Base-by-base conservation (phyloP, 2,797 vertebrate species). In the Aplochiton taeniatus region DNA sequence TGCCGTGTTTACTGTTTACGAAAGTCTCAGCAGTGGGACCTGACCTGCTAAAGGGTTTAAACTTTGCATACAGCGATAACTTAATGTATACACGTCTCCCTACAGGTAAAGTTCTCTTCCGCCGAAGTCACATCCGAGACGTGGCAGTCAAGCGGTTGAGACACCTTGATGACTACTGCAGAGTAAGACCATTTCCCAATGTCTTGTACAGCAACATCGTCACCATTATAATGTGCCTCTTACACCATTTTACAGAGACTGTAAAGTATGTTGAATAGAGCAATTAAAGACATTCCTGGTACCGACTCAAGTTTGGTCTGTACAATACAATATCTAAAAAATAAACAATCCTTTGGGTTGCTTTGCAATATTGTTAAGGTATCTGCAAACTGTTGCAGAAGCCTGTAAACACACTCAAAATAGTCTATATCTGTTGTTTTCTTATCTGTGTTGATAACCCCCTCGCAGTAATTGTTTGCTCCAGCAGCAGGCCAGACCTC, bases 81-180 rank as follows among this genome's bases (percentile, higher is more conserved):
- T 63, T 42, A 63, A 18, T 10, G 1, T 62, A 12, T 46, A 63
- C 11, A 67, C 6, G 44, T 76, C 58, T 65, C 46, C 31, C 43
- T 69, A 47, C 43, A 98, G 96, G 96, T 68, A 98, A 98, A 91
- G 96, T 98, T 77, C 90, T 97, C 67, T 98, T 98, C 89, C 94
- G 95, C 59, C 91, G 96, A 77, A 98, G 96, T 89, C 96, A 98
- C 18, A 93, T 98, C 68, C 90, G 96, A 81, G 96, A 98, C 0
- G 96, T 98, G 12, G 96, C 96, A 0, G 93, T 98, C 80, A 95
- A 87, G 79, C 93, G 96, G 72, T 89, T 98, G 83, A 96, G 93
- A 72, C 96, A 96, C 82, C 93, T 98, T 41, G 95, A 97, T 0
- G 96, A 98, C 75, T 98, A 98, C 81, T 98, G 96, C 93, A 93